A percentile compares a stretch with the other conserved stretches of the same genome.
Conservation (phyloP, 2,797 vertebrate genomes). For the Emys orbicularis region DNA sequence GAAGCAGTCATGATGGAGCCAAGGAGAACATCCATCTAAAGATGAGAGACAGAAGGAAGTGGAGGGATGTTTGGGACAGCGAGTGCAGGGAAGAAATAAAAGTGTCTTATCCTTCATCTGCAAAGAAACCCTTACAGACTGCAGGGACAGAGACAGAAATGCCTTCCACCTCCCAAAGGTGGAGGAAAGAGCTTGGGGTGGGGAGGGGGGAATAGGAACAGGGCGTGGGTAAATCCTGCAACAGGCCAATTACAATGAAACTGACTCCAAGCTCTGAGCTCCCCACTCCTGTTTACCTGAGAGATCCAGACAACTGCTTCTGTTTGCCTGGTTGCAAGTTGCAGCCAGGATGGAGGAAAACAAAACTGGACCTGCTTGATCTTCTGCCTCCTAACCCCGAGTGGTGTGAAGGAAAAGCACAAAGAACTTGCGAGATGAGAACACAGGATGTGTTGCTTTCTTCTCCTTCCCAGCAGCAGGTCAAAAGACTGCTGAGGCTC, state of each 20-base stretch:
- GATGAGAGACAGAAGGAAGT: background rate
- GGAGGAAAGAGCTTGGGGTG: background rate
- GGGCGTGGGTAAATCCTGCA: background rate
- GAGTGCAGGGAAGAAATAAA: background rate
- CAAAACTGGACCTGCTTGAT: background rate
- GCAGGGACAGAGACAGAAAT: background rate
- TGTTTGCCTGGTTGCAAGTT: background rate
- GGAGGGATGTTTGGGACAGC: background rate
- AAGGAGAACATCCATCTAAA: background rate
- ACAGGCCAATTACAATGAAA: background rate
- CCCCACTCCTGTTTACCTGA: background rate
- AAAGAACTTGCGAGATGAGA: background rate
- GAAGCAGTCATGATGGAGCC: background rate
- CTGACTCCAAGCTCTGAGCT: background rate
- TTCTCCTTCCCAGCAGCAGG: background rate
- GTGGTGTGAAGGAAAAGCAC: background rate
- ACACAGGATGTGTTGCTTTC: background rate
- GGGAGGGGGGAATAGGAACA: background rate
- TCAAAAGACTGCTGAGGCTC: background rate
- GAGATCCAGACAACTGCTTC: background rate
- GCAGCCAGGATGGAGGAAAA: background rate
- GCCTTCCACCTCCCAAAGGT: background rate
- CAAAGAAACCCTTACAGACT: background rate
- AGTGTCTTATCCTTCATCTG: background rate
- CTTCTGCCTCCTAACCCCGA: background rate